Percentiles rank a stretch among this genome's conserved stretches.
Conservation (phyloP, 1,140 invertebrate species). For the Lepidostoma basale region DNA sequence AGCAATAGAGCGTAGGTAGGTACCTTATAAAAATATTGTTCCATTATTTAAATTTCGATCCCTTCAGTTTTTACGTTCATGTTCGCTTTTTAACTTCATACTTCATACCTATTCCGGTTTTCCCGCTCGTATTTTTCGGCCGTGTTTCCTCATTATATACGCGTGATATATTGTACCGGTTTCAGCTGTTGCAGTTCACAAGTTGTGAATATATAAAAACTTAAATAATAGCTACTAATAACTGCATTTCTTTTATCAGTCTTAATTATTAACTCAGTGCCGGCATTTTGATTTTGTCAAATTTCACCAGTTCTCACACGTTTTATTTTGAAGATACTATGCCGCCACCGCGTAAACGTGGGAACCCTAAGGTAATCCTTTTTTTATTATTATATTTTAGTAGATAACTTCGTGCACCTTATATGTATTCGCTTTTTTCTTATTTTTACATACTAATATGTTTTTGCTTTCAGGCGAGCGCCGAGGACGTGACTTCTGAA, state of each 20-base stretch:
- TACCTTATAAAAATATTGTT: too few relatives aligned
- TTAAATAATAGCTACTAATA: background rate
- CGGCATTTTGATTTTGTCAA: background rate
- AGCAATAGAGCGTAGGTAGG: too few relatives aligned
- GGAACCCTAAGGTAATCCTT: slow-evolving; percentile 30
- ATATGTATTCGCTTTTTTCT: background rate
- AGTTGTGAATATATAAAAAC: background rate
- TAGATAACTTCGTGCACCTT: background rate
- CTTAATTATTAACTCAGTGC: background rate
- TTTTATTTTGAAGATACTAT: slow-evolving; percentile 16
- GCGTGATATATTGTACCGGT: slow-evolving; percentile 20
- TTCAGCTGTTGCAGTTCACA: background rate
- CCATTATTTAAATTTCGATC: too few relatives aligned
- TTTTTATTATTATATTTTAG: background rate
- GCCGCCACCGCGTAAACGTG: slow-evolving; percentile 35
- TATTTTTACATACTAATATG: background rate
- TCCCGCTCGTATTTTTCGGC: slow-evolving; percentile 10
- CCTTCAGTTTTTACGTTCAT: too few relatives aligned
- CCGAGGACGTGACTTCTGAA: slow-evolving; percentile 19
- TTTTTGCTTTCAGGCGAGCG: slow-evolving; percentile 7
- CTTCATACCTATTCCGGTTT: slow-evolving; percentile 10
- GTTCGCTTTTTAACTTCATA: slow-evolving; percentile 1
- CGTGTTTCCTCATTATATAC: slow-evolving; percentile 1
- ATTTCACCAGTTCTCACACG: slow-evolving; percentile 4
- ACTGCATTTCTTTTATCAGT: background rate